Evolutionary conservation across 2,888 invertebrate genomes (phyloP).

Genomic region (Synergus laeviventris): DNA sequence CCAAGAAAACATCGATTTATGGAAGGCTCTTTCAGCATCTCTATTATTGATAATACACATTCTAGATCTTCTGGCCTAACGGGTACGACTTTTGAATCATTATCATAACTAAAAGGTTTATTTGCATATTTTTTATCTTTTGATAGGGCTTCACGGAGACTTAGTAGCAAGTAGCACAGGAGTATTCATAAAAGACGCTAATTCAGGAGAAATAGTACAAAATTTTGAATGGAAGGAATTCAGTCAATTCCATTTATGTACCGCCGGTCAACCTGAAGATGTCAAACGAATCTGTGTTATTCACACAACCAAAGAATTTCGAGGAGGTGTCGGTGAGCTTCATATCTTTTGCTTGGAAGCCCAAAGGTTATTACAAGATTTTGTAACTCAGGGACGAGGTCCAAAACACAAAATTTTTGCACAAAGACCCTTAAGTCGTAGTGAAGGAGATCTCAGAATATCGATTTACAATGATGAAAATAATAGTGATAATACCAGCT

Average conservation of each 20-base stretch:
- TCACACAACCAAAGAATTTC: slow-evolving; percentile 79
- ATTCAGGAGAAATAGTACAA: slow-evolving; percentile 76
- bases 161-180: slow-evolving; percentile 79
- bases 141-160: slow-evolving; percentile 78
- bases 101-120: neutral
- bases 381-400: slow-evolving; percentile 76
- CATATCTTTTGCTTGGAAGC: slow-evolving; percentile 77
- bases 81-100: slow-evolving; percentile 54
- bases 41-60: slow-evolving; percentile 81
- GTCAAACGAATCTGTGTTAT: slow-evolving; percentile 80
- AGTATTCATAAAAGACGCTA: slow-evolving; percentile 78
- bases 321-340: slow-evolving; percentile 78
- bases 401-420: slow-evolving; percentile 62
- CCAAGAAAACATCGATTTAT: slow-evolving; percentile 76
- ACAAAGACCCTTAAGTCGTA: slow-evolving; percentile 74
- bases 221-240: slow-evolving; percentile 81
- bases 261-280: slow-evolving; percentile 77
- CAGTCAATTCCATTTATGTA: slow-evolving; percentile 78
- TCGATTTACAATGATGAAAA: slow-evolving; percentile 54
- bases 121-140: neutral
- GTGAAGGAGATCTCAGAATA: slow-evolving; percentile 77
- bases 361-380: slow-evolving; percentile 74
- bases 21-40: slow-evolving; percentile 79
- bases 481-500: slow-evolving; percentile 44
- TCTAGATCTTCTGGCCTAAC: slow-evolving; percentile 81